Base-by-base conservation (phyloP, 2,888 invertebrate genomes). In the Drosophila testacea region DNA sequence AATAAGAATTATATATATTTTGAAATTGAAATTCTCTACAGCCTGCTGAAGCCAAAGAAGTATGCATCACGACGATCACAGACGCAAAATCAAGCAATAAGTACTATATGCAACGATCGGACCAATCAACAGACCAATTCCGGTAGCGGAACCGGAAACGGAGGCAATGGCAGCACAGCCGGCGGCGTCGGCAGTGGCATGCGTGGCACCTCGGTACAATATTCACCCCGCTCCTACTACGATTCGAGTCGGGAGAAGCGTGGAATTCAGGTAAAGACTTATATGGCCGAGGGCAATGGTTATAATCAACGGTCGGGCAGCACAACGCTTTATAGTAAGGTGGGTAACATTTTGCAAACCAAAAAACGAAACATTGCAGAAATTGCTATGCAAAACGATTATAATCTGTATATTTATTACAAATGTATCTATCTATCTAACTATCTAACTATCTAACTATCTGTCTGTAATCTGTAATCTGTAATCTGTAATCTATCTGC, bases 181-280 rank as follows among this genome's bases (percentile, higher is more conserved):
- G 79, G 67, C 59, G 88, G 64, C 28, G 74, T 79, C 48, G 84
- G 66, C 16, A 83, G 79, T 51, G 86, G 77, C 54, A 80, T 86
- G 66, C 88, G 89, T 50, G 90, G 90, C 69, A 90, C 85, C 27
- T 73, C 90, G 72, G 94, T 60, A 94, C 94, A 92, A 83, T 92
- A 92, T 84, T 91, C 81, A 93, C 95, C 88, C 93, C 92, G 83
- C 74, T 89, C 90, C 83, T 90, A 91, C 80, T 92, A 92, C 85
- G 92, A 93, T 52, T 71, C 90, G 69, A 87, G 61, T 88, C 90
- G 92, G 93, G 94, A 95, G 93, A 91, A 91, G 88, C 94, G 95
- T 93, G 96, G 96, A 93, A 96, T 96, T 94, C 97, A 97, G 96
- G 97, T 98, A 94, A 97, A 97, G 95, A 97, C 97, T 93, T 98